phyloP scores from a whole-genome alignment of 2,888 invertebrate species.

The Philereme vetulata region DNA sequence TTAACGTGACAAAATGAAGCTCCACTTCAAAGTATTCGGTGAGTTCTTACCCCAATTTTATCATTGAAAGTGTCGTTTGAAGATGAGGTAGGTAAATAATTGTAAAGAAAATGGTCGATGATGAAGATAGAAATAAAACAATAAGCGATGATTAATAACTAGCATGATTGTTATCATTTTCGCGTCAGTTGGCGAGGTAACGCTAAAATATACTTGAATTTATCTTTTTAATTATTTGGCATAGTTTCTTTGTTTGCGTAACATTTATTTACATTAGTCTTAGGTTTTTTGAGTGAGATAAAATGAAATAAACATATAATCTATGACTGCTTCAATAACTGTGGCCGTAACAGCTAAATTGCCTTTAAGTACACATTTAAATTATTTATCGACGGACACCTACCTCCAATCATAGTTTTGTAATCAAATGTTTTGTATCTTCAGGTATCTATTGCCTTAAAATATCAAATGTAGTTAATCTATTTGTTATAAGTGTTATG shows the following conservation, averaged over 20 bases:
- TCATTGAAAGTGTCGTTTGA: not conserved
- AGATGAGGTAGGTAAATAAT: not conserved
- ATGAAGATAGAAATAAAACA: constrained; percentile 24
- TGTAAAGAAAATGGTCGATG: not conserved
- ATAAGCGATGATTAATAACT: constrained; percentile 34
- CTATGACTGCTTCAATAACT: constrained; percentile 12
- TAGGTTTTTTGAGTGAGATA: constrained; percentile 10
- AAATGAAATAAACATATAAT: constrained; percentile 7
- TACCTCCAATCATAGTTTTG: not conserved
- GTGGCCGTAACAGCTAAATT: constrained; percentile 13
- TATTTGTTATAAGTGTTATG: too few species aligned
- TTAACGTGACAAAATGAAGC: constrained; percentile 67
- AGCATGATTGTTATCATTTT: constrained; percentile 25
- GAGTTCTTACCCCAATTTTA: constrained; percentile 41
- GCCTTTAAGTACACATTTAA: not conserved
- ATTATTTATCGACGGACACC: constrained; percentile 10
- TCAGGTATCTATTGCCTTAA: too few species aligned
- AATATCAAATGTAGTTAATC: too few species aligned
- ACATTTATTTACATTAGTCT: constrained; percentile 3
- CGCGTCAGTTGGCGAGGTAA: constrained; percentile 9
- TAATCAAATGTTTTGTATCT: constrained; percentile 5
- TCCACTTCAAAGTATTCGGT: constrained; percentile 72
- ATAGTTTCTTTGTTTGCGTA: not conserved
- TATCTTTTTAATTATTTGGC: not conserved
- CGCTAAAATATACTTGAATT: constrained; percentile 7